Evolutionary conservation across 2,888 invertebrate species (phyloP).

Genomic region (Pasiphila rectangulata): DNA sequence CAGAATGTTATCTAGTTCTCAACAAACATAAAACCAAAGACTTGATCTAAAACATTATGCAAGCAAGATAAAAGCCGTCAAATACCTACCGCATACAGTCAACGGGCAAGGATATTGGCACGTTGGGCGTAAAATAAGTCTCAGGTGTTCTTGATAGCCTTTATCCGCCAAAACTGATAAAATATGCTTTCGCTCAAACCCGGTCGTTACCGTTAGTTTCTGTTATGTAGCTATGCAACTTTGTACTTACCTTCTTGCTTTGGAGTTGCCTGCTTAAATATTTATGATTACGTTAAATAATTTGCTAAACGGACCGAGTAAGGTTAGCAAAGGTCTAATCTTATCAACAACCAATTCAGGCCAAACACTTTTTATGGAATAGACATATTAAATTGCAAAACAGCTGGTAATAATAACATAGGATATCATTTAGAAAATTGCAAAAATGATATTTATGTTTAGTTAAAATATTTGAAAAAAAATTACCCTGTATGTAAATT

Average conservation of each 20-base stretch:
- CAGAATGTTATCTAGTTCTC: too few species aligned
- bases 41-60: conserved; percentile 5
- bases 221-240: conserved; percentile 19
- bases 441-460: too few species aligned
- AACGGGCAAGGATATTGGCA: conserved; percentile 65
- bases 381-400: too few species aligned
- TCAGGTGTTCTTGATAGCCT: conserved; percentile 77
- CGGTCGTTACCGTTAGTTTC: conserved; percentile 54
- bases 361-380: too few species aligned
- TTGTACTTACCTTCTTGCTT: neutral
- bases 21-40: too few species aligned
- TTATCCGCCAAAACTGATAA: conserved; percentile 76
- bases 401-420: too few species aligned
- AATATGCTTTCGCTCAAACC: conserved; percentile 62
- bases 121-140: conserved; percentile 74
- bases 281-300: conserved; percentile 17
- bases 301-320: too few species aligned
- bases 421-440: too few species aligned
- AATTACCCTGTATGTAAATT: neutral
- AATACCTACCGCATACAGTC: conserved; percentile 25
- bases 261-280: too few species aligned
- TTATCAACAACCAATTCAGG: too few species aligned
- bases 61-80: conserved; percentile 11
- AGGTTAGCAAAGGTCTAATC: too few species aligned
- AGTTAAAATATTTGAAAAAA: too few species aligned